A percentile compares a stretch with the other conserved stretches of the same genome.
Conservation (phyloP, 2,797 vertebrate genomes). For the Pempheris klunzingeri region DNA sequence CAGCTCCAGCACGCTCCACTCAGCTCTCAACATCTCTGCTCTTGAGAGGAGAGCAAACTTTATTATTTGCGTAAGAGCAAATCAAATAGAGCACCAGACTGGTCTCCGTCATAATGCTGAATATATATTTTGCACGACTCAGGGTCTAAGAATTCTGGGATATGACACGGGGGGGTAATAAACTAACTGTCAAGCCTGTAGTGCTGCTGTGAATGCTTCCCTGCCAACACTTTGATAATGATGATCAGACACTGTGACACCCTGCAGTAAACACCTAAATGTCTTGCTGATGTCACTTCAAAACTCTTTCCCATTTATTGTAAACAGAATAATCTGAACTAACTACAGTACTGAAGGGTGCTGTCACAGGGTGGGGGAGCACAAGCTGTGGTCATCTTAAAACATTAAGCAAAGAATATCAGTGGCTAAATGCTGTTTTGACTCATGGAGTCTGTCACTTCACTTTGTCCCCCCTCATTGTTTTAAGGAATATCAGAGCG, state of each 20-base stretch:
- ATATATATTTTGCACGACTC: constrained; percentile 31
- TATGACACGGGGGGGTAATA: background rate
- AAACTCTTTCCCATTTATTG: background rate
- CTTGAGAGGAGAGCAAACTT: constrained; percentile 38
- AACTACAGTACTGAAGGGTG: background rate
- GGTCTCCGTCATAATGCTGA: constrained; percentile 10
- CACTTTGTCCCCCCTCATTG: no score
- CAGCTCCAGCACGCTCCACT: constrained; percentile 11
- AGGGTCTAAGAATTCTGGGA: background rate
- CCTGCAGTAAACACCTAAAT: background rate
- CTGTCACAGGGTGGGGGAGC: background rate
- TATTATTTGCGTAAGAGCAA: constrained; percentile 35
- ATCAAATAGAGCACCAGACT: constrained; percentile 45
- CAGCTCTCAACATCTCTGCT: constrained; percentile 19
- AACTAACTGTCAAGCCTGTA: background rate
- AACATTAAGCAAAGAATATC: no score
- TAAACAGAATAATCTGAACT: background rate
- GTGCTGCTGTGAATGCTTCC: background rate
- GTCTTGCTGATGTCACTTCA: background rate
- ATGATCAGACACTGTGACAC: background rate
- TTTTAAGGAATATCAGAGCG: no score
- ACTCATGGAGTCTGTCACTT: no score
- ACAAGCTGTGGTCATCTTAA: no score
- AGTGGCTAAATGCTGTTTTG: no score
- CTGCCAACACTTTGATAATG: background rate